Base-by-base conservation (phyloP, 2,113 vertebrate species). In the Pycnonotus jocosus region DNA sequence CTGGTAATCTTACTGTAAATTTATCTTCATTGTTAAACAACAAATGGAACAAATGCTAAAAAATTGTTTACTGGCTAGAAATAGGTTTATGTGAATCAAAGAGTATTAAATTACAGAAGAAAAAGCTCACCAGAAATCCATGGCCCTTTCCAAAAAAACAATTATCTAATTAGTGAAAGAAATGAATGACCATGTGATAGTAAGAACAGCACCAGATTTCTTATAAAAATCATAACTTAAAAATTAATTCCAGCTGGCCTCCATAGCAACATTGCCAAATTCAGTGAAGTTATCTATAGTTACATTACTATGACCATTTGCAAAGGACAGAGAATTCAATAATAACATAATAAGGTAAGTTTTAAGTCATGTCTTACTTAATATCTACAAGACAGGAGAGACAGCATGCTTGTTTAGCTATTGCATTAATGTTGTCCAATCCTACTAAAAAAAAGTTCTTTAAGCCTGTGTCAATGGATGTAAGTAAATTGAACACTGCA, bases 221-320 rank as follows among this genome's bases (percentile, higher is more conserved):
- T 78, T 77, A 60, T 33, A 81, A 86, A 91, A 95, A 73, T 74
- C 35, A 42, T 81, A 86, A 71, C 71, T 48, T 65, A 47, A 86
- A 90, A 91, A 96, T 93, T 73, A 83, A 64, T 88, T 94, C 76
- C 93, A 92, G 61, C 56, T 83, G 76, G 91, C 47, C 53, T 78
- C 82, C 35, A 90, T 31, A 88, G 23, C 48, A 77, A 23, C 2
- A 1, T 62, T 94, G 79, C 82, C 88, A 93, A 88, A 81, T 74
- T 50, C 65, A 86, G 76, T 86, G 79, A 82, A 60, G n/a, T 90
- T 96, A 73, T 81, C 82, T 88, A 47, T 47, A 92, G 47, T 45
- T 93, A 54, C 51, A 31, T 47, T 86, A 42, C 54, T 74, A 22
- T 44, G 65, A 81, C 38, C 64, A 50, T 40, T 50, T 86, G 23